Evolutionary conservation across 2,888 invertebrate species (phyloP), one percentile per base, ranked within the genome.

Genomic region (Latrodectus elegans): DNA sequence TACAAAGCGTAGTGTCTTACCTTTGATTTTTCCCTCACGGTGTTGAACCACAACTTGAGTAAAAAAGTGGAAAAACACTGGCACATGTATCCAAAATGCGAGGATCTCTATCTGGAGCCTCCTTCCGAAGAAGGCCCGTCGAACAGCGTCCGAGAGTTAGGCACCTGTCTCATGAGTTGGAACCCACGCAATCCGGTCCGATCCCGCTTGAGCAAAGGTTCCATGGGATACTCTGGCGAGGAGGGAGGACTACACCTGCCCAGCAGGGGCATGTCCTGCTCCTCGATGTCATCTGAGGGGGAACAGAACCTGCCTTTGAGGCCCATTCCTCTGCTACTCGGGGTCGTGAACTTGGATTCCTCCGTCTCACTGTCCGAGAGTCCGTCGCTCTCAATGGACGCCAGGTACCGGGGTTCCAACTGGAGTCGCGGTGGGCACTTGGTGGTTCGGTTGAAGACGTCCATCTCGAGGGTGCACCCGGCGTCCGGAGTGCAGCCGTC

Each of bases 381-480:
- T 71, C 90, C 90, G 84, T 90, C 90, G 83, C 90, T 90, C 84
- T 90, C 90, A 70, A 90, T 89, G 72, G 90, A 90, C 68, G 90
- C 90, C 75, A 90, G 88, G 83, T 88, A 85, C 71, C 84, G 78
- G 74, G 89, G 88, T 68, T 88, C 89, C 68, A 89, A 65, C 83
- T 88, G 89, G 65, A 90, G 87, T 64, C 89, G 73, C 68, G 74
- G 83, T 51, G 89, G 89, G 75, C 88, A 88, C 74, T 86, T 82
- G 65, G 86, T 87, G 82, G 80, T 70, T 71, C 71, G 70, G 67
- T 67, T 53, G 77, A 89, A 89, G 70, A 89, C 81, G 79, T 89
- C 89, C 85, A 89, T 84, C 78, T 89, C 89, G 74, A 89, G 84
- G 65, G 80, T 65, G 74, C 68, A 75, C 77, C 73, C 77, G 60